phyloP scores from a whole-genome alignment of 2,113 vertebrate genomes.

The Miniopterus natalensis region DNA sequence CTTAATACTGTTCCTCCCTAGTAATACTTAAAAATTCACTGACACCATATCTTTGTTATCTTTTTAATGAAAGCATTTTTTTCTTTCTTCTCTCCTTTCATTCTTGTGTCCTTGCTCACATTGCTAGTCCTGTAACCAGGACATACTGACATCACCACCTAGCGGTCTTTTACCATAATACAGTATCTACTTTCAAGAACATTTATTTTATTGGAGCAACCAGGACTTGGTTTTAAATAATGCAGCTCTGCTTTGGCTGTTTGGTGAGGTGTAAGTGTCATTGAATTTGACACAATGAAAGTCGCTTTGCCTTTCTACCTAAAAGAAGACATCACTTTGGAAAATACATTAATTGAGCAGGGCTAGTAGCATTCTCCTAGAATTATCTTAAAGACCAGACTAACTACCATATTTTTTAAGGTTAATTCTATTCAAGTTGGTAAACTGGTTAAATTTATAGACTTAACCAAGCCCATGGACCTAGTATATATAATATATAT shows the following conservation, averaged over 20 bases:
- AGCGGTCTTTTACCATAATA: not conserved
- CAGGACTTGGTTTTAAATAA: not conserved
- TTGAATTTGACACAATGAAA: not conserved
- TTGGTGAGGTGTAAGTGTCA: not conserved
- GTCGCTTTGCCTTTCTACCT: not conserved
- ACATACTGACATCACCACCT: not conserved
- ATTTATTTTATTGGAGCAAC: not conserved
- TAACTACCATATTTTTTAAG: not conserved
- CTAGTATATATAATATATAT: not conserved
- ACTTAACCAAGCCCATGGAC: not conserved
- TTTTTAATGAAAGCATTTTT: not conserved
- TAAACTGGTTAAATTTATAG: not conserved
- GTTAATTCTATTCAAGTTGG: not conserved
- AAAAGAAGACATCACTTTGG: not conserved
- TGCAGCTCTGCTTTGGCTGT: not conserved
- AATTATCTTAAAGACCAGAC: not conserved
- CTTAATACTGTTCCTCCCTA: not conserved
- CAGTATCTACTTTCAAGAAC: not conserved
- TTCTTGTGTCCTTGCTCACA: not conserved
- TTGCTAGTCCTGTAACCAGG: not conserved
- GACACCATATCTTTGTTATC: not conserved
- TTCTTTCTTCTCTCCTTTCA: not conserved
- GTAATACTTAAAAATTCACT: not conserved
- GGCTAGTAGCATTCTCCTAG: not conserved
- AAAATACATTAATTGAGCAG: not conserved